Conservation (phyloP, 2,113 vertebrate species). For the Takifugu flavidus region DNA sequence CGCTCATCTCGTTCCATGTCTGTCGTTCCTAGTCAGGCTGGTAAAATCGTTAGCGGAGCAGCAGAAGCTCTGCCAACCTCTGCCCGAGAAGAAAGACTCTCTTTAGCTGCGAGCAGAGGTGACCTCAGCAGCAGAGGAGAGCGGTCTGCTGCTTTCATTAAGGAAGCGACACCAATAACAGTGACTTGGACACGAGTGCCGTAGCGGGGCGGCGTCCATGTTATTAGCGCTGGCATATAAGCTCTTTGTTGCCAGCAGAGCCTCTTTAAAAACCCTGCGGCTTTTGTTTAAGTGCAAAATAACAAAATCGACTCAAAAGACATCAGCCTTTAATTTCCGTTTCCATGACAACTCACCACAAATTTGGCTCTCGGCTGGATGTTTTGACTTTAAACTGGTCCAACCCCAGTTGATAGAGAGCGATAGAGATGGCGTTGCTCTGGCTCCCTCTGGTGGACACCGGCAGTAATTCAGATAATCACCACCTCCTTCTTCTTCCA, state of each 20-base stretch:
- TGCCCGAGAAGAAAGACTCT: constrained; percentile 84
- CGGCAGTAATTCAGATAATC: neutral
- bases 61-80: constrained; percentile 87
- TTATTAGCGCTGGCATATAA: neutral
- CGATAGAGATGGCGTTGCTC: constrained; percentile 22
- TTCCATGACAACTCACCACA: constrained; percentile 6
- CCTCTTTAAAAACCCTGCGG: constrained; percentile 17
- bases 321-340: constrained; percentile 13
- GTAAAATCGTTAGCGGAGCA: constrained; percentile 69
- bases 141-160: constrained; percentile 73
- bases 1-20: constrained; percentile 46
- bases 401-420: neutral
- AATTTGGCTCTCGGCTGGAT: constrained; percentile 12
- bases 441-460: constrained; percentile 43
- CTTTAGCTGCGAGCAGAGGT: constrained; percentile 67
- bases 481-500: constrained; percentile 42
- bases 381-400: constrained; percentile 4
- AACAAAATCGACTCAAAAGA: constrained; percentile 34
- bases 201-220: no score
- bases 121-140: constrained; percentile 52
- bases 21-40: constrained; percentile 58
- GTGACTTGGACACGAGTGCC: constrained; percentile 31
- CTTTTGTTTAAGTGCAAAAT: constrained; percentile 34
- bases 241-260: constrained; percentile 51
- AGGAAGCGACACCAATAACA: constrained; percentile 62